A percentile compares a stretch with the other conserved stretches of the same genome.
Evolutionary conservation across 1,140 invertebrate genomes (phyloP).

Genomic region (Diorhabda sublineata): DNA sequence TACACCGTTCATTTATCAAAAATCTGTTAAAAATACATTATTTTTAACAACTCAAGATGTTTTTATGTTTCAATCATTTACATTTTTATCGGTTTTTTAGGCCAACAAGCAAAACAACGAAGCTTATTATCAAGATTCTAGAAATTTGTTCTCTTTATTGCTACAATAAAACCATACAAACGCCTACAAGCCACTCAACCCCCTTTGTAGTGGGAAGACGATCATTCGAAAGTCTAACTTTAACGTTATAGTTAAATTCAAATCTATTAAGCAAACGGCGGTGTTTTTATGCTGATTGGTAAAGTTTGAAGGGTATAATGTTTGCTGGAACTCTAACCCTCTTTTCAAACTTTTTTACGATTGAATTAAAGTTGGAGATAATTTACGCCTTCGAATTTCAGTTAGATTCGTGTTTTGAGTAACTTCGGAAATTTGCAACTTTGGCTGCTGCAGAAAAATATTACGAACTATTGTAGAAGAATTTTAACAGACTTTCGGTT

Average conservation of each 20-base stretch:
- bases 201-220: neutral
- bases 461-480: neutral
- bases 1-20: too few relatives aligned
- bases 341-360: neutral
- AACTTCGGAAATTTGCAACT: slow-evolving; percentile 1
- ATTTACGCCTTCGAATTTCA: neutral
- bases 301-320: slow-evolving; percentile 2
- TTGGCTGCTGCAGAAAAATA: neutral
- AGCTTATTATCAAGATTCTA: too few relatives aligned
- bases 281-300: slow-evolving; percentile 1
- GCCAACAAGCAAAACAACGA: too few relatives aligned
- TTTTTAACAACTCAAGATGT: too few relatives aligned
- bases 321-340: slow-evolving; percentile 1
- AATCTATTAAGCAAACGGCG: neutral
- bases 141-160: neutral
- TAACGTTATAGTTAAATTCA: slow-evolving; percentile 3
- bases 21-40: too few relatives aligned
- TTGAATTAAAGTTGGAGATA: slow-evolving; percentile 3
- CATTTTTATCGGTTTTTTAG: too few relatives aligned
- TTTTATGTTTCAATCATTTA: too few relatives aligned
- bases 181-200: neutral
- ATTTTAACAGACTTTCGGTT: neutral
- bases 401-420: slow-evolving; percentile 2
- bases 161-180: neutral
- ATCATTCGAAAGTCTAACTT: slow-evolving; percentile 2